Conservation (phyloP, 53 echinoderm and acorn worm genomes). For the Paracentrotus lividus region DNA sequence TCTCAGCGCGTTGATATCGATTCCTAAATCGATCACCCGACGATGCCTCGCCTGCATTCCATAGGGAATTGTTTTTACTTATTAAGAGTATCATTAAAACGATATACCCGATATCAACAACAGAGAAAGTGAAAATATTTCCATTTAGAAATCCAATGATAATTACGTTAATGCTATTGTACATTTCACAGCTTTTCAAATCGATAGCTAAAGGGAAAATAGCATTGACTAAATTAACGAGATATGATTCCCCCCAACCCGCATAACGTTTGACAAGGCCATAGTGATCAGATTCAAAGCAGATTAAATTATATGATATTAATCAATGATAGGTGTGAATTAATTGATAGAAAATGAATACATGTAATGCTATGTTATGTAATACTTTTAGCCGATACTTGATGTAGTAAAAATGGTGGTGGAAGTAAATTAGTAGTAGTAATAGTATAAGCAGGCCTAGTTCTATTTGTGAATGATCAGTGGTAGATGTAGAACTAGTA, state of each 20-base stretch:
- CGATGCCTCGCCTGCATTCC: neutral
- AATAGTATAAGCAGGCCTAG: too few species aligned
- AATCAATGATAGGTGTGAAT: too few species aligned
- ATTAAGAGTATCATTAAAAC: constrained; percentile 9
- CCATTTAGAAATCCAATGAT: neutral
- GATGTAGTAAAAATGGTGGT: too few species aligned
- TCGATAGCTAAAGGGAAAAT: neutral
- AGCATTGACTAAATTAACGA: neutral
- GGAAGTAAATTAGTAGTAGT: too few species aligned
- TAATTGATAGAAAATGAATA: too few species aligned
- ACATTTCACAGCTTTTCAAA: neutral
- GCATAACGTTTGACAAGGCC: too few species aligned
- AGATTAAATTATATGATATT: too few species aligned
- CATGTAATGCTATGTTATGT: too few species aligned
- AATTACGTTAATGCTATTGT: constrained; percentile 15
- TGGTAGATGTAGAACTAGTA: too few species aligned
- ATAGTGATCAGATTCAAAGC: too few species aligned
- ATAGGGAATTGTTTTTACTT: neutral
- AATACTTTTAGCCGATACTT: too few species aligned
- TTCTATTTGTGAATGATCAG: too few species aligned
- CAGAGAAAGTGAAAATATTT: neutral
- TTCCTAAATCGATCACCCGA: constrained; percentile 42
- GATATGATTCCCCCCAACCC: neutral
- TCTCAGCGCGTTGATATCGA: constrained; percentile 49
- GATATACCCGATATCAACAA: neutral